Conservation (phyloP, 2,797 vertebrate genomes). For the Meriones psammophilus region DNA sequence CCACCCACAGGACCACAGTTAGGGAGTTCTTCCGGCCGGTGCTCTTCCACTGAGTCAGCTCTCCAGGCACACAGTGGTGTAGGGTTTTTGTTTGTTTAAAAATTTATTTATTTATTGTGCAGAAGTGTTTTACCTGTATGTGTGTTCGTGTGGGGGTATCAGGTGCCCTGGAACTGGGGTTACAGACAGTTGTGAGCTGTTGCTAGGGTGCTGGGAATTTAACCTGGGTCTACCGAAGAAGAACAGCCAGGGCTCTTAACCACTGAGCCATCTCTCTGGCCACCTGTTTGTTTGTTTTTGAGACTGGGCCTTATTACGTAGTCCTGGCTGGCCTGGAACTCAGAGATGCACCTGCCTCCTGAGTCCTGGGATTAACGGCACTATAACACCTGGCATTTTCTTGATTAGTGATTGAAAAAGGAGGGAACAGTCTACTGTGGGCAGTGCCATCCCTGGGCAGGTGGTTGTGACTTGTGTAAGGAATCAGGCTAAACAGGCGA, state of each 20-base stretch:
- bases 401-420: not conserved
- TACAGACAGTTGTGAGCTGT: not conserved
- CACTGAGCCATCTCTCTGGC: not conserved
- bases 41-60: too few species aligned
- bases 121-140: too few species aligned
- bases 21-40: too few species aligned
- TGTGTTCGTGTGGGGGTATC: too few species aligned
- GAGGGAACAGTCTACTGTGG: not conserved
- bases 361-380: not conserved
- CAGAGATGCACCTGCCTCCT: not conserved
- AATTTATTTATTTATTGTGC: too few species aligned
- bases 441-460: not conserved
- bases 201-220: not conserved
- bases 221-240: not conserved
- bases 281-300: not conserved
- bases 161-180: not conserved
- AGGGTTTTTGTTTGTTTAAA: too few species aligned
- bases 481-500: not conserved
- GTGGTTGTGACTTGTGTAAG: not conserved
- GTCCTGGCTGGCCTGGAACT: not conserved
- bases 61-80: too few species aligned
- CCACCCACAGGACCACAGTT: too few species aligned
- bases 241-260: not conserved
- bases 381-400: not conserved
- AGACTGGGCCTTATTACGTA: not conserved